phyloP scores from a whole-genome alignment of 53 echinoderm and acorn worm genomes.

The Arbacia lixula region DNA sequence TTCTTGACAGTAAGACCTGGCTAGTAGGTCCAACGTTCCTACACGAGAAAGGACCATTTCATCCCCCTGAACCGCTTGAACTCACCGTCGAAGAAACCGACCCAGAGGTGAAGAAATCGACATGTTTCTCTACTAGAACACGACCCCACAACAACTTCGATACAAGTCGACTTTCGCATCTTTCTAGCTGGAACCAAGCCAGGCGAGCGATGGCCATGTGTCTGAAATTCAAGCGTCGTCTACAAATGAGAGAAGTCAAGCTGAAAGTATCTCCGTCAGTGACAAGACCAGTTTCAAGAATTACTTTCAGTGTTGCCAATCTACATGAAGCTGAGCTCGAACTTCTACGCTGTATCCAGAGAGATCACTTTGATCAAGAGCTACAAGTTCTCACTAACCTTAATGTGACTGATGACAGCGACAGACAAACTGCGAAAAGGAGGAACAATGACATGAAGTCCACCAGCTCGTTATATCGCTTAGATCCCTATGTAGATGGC shows the following conservation, averaged over 20 bases:
- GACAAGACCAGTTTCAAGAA: neutral
- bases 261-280: neutral
- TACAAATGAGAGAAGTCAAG: constrained; percentile 18
- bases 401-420: neutral
- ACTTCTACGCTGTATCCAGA: constrained; percentile 12
- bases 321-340: constrained; percentile 20
- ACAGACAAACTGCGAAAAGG: neutral
- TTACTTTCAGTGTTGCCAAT: neutral
- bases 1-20: neutral
- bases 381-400: neutral
- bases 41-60: constrained; percentile 22
- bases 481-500: constrained; percentile 66
- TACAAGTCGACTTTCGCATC: neutral
- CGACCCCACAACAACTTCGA: no score
- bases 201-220: constrained; percentile 3
- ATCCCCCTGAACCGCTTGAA: neutral
- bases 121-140: neutral
- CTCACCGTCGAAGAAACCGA: neutral
- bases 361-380: constrained; percentile 1
- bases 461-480: constrained; percentile 17
- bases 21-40: neutral
- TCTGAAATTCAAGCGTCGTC: neutral
- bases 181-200: constrained; percentile 31
- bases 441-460: constrained; percentile 22
- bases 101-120: neutral